Evolutionary conservation across 2,113 vertebrate species (phyloP).

Genomic region (Labeo catla): DNA sequence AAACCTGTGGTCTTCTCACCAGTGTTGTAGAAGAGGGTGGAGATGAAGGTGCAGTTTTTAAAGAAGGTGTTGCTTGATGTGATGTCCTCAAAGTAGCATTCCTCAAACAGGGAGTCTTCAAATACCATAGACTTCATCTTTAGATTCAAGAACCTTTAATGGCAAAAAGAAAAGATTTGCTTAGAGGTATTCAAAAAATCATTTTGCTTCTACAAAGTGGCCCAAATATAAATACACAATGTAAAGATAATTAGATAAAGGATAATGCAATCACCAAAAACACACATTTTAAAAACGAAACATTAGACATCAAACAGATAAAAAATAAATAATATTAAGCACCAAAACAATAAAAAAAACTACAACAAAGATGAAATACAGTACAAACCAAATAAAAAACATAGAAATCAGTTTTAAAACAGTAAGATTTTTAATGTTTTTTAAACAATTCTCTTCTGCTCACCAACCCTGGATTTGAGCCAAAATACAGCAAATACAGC

Average conservation of each 20-base stretch:
- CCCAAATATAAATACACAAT: not conserved
- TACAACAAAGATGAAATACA: too few relatives aligned
- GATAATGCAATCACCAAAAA: not conserved
- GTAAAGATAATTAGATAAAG: not conserved
- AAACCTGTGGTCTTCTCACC: slow-evolving; percentile 71
- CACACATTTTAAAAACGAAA: not conserved
- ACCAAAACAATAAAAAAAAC: too few relatives aligned
- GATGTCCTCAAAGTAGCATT: slow-evolving; percentile 96
- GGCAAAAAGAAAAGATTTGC: not conserved
- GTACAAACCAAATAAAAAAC: too few relatives aligned
- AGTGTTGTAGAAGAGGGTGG: slow-evolving; percentile 95
- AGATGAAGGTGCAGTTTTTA: slow-evolving; percentile 95
- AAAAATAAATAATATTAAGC: not conserved
- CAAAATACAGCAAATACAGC: too few relatives aligned
- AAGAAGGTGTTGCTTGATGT: slow-evolving; percentile 98
- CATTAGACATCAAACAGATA: not conserved
- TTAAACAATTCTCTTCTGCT: too few relatives aligned
- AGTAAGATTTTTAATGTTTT: too few relatives aligned
- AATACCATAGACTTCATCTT: slow-evolving; percentile 95
- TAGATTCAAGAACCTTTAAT: slow-evolving; percentile 88
- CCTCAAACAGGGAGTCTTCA: slow-evolving; percentile 93
- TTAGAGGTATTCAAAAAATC: not conserved
- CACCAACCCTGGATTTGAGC: too few relatives aligned
- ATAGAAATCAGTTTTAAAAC: too few relatives aligned
- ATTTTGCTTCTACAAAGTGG: not conserved